These are phyloP conservation scores for Xenops minutus DNA, from an alignment of 2,797 vertebrate species.

Conservation along the genomic window DNA sequence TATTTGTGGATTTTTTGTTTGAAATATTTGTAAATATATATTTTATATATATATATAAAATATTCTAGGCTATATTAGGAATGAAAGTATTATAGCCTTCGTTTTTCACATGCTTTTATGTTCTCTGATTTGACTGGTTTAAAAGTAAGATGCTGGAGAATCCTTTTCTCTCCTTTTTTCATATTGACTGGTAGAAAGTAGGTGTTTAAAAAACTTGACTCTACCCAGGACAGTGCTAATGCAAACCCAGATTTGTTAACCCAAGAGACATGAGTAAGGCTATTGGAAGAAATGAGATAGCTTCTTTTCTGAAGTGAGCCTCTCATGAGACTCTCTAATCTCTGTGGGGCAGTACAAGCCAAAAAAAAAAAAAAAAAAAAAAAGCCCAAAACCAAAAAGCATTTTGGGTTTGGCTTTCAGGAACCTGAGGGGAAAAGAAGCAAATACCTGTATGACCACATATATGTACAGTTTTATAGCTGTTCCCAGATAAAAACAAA, in stretches of 20 bases:
- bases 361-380: too few species aligned
- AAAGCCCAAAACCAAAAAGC: too few species aligned
- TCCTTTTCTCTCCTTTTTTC: neutral
- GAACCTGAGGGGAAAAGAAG: neutral
- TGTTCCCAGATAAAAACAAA: neutral
- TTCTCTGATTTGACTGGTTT: neutral
- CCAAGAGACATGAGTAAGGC: neutral
- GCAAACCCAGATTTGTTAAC: neutral
- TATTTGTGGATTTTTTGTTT: accelerated
- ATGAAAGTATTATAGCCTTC: neutral
- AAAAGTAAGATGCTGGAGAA: neutral
- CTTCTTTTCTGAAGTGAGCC: neutral
- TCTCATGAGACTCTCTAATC: neutral
- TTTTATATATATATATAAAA: neutral
- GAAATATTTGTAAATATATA: neutral
- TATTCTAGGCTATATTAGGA: neutral
- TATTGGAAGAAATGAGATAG: neutral
- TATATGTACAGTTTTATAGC: neutral
- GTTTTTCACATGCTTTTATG: neutral
- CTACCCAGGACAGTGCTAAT: neutral
- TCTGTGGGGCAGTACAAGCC: neutral
- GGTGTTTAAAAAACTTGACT: neutral
- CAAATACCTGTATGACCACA: neutral
- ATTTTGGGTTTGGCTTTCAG: neutral
- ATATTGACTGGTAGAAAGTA: neutral